Conservation (phyloP, 2,797 vertebrate species). For the Hephaestus fuliginosus region DNA sequence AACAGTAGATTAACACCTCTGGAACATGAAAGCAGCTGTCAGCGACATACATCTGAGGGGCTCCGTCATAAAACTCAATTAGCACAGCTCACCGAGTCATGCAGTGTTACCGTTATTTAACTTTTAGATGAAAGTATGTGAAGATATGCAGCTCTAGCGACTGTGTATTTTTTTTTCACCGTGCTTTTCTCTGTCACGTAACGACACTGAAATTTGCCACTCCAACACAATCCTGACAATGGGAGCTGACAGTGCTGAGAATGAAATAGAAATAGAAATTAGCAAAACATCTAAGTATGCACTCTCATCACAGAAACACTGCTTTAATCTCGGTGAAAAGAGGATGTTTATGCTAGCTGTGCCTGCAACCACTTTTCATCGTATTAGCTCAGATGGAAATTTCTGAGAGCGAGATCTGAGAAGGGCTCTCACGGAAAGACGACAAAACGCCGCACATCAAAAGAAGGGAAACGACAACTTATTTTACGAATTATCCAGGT, state of each 20-base stretch:
- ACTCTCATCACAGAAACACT: conserved; percentile 71
- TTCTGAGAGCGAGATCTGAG: conserved; percentile 64
- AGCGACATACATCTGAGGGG: conserved; percentile 40
- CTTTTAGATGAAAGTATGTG: conserved; percentile 60
- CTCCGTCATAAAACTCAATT: conserved; percentile 50
- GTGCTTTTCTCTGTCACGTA: conserved; percentile 25
- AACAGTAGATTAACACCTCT: conserved; percentile 40
- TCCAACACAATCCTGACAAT: conserved; percentile 58
- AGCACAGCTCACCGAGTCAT: conserved; percentile 31
- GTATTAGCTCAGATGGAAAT: conserved; percentile 64
- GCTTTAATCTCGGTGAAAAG: conserved; percentile 79
- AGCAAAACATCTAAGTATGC: conserved; percentile 68
- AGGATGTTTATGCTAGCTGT: conserved; percentile 66
- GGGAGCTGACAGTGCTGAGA: conserved; percentile 56
- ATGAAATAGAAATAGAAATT: conserved; percentile 67
- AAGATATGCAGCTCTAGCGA: conserved; percentile 45
- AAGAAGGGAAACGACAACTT: conserved; percentile 63
- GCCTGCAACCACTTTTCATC: conserved; percentile 74
- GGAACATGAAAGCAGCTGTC: conserved; percentile 55
- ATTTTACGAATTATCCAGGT: conserved; percentile 66
- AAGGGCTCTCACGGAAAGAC: conserved; percentile 35
- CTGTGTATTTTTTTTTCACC: conserved; percentile 7
- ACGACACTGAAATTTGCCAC: conserved; percentile 44
- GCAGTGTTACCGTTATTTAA: conserved; percentile 38
- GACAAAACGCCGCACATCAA: conserved; percentile 73